Base-by-base conservation (phyloP, 2,797 vertebrate species). In the Coreius guichenoti region DNA sequence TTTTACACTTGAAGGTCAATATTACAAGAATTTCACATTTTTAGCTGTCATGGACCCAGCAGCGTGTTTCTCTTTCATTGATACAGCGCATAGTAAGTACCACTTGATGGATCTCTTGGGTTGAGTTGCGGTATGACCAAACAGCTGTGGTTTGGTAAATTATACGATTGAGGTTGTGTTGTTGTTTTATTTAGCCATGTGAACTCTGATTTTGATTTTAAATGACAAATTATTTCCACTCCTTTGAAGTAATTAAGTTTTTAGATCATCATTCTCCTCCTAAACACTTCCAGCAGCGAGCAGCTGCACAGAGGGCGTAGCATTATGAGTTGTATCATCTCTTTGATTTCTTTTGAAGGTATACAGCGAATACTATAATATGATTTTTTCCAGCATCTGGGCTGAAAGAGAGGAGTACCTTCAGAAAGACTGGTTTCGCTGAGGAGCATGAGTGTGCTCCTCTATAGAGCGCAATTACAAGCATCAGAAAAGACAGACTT, bases 131-230 rank as follows among this genome's bases (percentile, higher is more conserved):
- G 72, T 83, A 19, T 31, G 54, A 70, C 58, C 58, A 63, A 49
- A 86, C 76, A 51, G 76, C 63, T 81, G 78, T 39, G 67, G 58
- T 81, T 81, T 56, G 5, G 80, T 76, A 58, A 56, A 69, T 82
- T 77, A 47, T 61, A 83, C 16, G 58, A 83, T 63, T 49, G 31
- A 51, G 61, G 77, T 80, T 80, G 26, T 80, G 77, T 80, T 80
- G 77, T 83, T 76, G 58, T 84, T 85, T 79, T 80, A 80, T 81
- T 70, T 87, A 70, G 43, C 45, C 29, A 49, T 70, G 70, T 77
- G 47, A 61, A 54, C 29, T 67, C 70, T 74, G 73, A 79, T 80
- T 79, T 43, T 8, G 36, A 80, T 56, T 84, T 73, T 17, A 80
- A 84, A 79, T 19, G 67, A 80, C 65, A 72, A 79, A 67, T 83